These are phyloP conservation scores for Stenchaetothrips biformis DNA, from an alignment of 2,888 invertebrate species.

Conservation along the genomic window DNA sequence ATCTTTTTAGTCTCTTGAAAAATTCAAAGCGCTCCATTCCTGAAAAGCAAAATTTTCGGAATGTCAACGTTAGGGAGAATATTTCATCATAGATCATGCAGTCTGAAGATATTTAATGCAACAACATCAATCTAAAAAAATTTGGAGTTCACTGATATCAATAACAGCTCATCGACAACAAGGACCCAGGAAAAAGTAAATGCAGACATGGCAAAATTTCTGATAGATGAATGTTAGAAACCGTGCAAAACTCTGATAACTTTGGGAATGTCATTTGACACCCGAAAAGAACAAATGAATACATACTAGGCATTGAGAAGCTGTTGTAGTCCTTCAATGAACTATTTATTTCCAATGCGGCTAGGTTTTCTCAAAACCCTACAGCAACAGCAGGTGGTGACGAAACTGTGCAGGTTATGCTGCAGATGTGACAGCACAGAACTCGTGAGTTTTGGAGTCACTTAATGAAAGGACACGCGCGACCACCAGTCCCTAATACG, in stretches of 20 bases:
- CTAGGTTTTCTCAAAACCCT: not conserved
- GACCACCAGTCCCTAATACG: not conserved
- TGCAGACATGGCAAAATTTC: not conserved
- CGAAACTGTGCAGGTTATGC: not conserved
- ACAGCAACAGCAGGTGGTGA: not conserved
- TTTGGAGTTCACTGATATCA: too few relatives aligned
- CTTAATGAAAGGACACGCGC: not conserved
- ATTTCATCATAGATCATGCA: not conserved
- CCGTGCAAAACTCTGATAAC: not conserved
- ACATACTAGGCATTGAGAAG: not conserved
- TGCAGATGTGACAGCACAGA: not conserved
- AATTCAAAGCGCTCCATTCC: constrained; percentile 8
- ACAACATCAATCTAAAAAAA: not conserved
- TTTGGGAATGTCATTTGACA: not conserved
- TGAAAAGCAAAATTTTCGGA: not conserved
- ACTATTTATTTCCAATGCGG: not conserved
- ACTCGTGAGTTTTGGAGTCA: not conserved
- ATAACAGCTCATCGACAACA: too few relatives aligned
- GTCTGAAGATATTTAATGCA: not conserved
- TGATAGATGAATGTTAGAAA: not conserved
- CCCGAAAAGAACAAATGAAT: not conserved
- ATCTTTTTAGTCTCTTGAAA: not conserved
- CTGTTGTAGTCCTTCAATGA: not conserved
- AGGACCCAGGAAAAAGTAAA: not conserved
- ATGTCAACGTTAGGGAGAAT: not conserved